Evolutionary conservation across 92 coral and sea anemone species (phyloP), one percentile per base, ranked within the genome.

Genomic region (Parazoanthus darwini): DNA sequence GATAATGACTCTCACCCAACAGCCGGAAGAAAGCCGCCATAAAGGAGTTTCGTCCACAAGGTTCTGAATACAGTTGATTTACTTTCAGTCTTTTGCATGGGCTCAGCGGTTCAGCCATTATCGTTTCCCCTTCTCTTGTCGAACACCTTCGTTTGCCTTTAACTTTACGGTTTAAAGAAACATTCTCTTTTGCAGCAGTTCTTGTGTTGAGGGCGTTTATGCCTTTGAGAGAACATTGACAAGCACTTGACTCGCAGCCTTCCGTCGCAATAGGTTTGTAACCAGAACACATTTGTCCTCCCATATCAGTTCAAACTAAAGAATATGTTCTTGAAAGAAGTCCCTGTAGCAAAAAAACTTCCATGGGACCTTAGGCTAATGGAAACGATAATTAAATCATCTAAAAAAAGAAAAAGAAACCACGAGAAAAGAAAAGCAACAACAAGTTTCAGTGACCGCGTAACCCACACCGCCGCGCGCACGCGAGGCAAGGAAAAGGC

Each of bases 11-110:
- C 98, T 86, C 72, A 97, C 99, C 99, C 51, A 97, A 93, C 15
- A 97, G 91, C 89, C 91, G 94, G 90, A 97, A 97, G 81, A 97
- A 97, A n/a, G 98, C 95, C 7, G 94, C 96, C 96, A 97, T 97
- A 59, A 87, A 89, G 6, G 99, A 97, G 86, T 92, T 95, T 67
- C 95, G 93, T 78, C 96, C 95, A 74, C 90, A 91, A 80, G 89
- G 85, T 56, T 86, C 92, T 65, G 91, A 79, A 90, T 94, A 91
- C 58, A 93, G 67, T 88, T 88, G 93, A 80, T 90, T 92, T 39
- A 93, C 94, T 79, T 85, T 93, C 38, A 92, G 88, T 73, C 86
- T 95, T 90, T 95, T 95, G 74, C 93, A 88, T 50, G 89, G 90
- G 88, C 68, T 87, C 88, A 80, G 84, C 51, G 78, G 77, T 68